Evolutionary conservation across 2,888 invertebrate species (phyloP).

Genomic region (Drosophila pegasa): DNA sequence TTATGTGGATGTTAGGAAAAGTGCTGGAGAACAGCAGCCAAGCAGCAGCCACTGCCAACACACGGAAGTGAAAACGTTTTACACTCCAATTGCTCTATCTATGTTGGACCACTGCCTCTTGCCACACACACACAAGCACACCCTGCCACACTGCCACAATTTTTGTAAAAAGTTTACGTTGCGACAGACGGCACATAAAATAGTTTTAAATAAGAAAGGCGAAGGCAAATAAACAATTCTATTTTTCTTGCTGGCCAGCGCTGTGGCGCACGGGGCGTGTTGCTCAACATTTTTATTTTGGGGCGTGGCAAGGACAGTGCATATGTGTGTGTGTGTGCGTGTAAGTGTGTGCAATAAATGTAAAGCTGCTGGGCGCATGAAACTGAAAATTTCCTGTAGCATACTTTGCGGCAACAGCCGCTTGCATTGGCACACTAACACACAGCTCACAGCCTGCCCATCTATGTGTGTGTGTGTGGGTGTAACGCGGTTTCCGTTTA

Average conservation of each 20-base stretch:
- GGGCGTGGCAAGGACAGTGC: constrained; percentile 51
- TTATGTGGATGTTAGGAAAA: constrained; percentile 73
- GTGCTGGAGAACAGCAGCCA: constrained; percentile 54
- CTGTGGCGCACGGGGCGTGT: constrained; percentile 10
- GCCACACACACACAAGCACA: constrained; percentile 8
- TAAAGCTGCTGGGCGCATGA: constrained; percentile 69
- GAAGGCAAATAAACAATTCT: constrained; percentile 77
- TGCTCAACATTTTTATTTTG: constrained; percentile 6
- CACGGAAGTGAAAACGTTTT: constrained; percentile 80
- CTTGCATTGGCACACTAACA: constrained; percentile 70
- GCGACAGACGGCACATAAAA: constrained; percentile 74
- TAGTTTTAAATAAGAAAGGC: constrained; percentile 78
- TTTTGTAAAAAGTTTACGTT: constrained; percentile 69
- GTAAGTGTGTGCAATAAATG: constrained; percentile 63
- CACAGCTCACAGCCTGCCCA: constrained; percentile 19
- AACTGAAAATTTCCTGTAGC: constrained; percentile 74
- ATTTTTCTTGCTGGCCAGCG: constrained; percentile 66
- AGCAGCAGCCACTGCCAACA: constrained; percentile 45
- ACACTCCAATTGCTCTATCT: constrained; percentile 74
- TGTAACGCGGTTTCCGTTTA: constrained; percentile 63
- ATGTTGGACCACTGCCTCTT: neutral
- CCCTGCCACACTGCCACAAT: constrained; percentile 27
- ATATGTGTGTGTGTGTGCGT: constrained; percentile 25
- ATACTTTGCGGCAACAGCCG: constrained; percentile 64
- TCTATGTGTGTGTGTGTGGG: constrained; percentile 28